Conservation (phyloP, 1,140 invertebrate species). For the Orussus abietinus region DNA sequence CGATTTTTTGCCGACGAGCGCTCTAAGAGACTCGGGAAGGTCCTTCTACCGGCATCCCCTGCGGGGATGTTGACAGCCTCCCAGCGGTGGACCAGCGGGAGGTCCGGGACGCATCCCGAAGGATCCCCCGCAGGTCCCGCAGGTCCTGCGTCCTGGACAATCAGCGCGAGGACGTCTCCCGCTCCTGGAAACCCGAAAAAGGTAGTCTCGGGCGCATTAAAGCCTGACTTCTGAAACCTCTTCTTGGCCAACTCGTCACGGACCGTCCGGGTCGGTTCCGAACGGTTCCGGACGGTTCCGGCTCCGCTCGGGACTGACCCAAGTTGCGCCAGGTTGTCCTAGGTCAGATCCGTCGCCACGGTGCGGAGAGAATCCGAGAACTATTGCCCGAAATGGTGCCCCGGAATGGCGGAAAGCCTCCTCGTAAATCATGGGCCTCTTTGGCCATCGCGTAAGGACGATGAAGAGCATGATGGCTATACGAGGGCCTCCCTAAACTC, state of each 20-base stretch:
- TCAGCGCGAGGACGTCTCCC: too few relatives aligned
- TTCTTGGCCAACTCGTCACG: too few relatives aligned
- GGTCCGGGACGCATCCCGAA: slow-evolving; percentile 5
- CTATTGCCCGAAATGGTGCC: background rate
- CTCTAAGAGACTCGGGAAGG: slow-evolving; percentile 9
- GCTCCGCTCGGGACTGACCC: too few relatives aligned
- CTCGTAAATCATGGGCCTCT: slow-evolving; percentile 22
- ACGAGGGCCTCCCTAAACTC: slow-evolving; percentile 24
- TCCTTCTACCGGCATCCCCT: slow-evolving; percentile 15
- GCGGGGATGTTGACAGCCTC: slow-evolving; percentile 30
- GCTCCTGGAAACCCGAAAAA: slow-evolving; percentile 8
- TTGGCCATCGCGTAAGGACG: slow-evolving; percentile 18
- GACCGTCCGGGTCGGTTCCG: too few relatives aligned
- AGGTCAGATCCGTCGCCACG: too few relatives aligned
- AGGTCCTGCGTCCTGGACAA: too few relatives aligned
- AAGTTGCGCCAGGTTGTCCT: too few relatives aligned
- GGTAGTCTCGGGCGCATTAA: slow-evolving; percentile 11
- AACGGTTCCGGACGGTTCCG: too few relatives aligned
- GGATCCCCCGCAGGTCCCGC: too few relatives aligned
- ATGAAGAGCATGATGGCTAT: slow-evolving; percentile 21
- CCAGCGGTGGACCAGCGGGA: slow-evolving; percentile 19
- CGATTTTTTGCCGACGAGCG: slow-evolving; percentile 20
- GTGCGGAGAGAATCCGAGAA: background rate
- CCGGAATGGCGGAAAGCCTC: background rate
- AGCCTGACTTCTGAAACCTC: slow-evolving; percentile 16